Percentiles rank a stretch among this genome's conserved stretches.
Evolutionary conservation across 1,140 invertebrate species (phyloP).

Genomic region (Aphaenogaster floridana): DNA sequence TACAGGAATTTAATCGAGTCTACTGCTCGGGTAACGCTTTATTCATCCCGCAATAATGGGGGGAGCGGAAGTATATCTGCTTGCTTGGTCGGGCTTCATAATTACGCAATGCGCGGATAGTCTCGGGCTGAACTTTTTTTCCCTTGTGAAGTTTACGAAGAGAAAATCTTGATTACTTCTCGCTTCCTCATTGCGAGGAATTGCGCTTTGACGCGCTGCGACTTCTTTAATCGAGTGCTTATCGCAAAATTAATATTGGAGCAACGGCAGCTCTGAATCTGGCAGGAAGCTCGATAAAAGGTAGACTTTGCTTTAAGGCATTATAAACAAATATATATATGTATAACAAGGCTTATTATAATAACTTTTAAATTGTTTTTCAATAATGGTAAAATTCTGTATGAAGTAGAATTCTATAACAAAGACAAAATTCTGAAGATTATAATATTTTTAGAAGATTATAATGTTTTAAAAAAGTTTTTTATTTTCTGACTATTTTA

Average conservation of each 20-base stretch:
- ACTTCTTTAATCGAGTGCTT: conserved; percentile 32
- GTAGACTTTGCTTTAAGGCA: background rate
- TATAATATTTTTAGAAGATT: too few relatives aligned
- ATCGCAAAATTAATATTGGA: conserved; percentile 43
- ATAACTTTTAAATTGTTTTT: background rate
- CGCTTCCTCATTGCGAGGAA: conserved; percentile 15
- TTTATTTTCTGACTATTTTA: too few relatives aligned
- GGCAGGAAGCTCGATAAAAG: background rate
- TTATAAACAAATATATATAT: background rate
- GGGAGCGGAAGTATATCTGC: conserved; percentile 14
- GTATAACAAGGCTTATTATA: background rate
- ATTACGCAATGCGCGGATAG: conserved; percentile 37
- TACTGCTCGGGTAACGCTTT: background rate
- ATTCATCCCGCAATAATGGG: conserved; percentile 40
- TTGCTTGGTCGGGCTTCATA: conserved; percentile 6
- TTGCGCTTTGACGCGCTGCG: conserved; percentile 10
- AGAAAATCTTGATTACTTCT: conserved; percentile 39
- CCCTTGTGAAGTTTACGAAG: conserved; percentile 23
- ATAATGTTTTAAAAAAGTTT: too few relatives aligned
- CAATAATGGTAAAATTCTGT: background rate
- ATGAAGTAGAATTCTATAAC: background rate
- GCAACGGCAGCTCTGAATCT: background rate
- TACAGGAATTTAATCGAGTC: conserved; percentile 18
- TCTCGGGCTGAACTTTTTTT: conserved; percentile 23
- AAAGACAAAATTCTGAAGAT: background rate